phyloP scores from a whole-genome alignment of 1,140 invertebrate species.

The Caerostris extrusa region DNA sequence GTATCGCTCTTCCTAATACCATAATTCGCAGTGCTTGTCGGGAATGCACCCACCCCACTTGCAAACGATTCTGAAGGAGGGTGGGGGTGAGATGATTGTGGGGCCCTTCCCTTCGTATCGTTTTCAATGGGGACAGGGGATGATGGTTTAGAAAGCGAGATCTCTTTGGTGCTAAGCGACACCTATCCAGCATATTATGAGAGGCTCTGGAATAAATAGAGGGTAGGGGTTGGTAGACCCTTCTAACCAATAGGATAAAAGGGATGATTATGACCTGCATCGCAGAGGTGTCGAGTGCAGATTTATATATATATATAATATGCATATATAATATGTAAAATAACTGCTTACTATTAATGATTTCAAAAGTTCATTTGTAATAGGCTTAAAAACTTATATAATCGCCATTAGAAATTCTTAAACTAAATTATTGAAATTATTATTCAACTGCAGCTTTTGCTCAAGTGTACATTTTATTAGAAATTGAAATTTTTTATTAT shows the following conservation, averaged over 20 bases:
- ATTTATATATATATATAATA: too few relatives aligned
- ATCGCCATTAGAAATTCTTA: too few relatives aligned
- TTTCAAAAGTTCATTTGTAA: too few relatives aligned
- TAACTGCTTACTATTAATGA: too few relatives aligned
- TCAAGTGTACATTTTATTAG: too few relatives aligned
- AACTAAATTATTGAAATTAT: too few relatives aligned
- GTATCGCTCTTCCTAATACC: not conserved
- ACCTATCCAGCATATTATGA: not conserved
- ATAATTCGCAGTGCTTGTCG: not conserved
- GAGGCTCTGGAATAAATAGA: not conserved
- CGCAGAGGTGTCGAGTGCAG: not conserved
- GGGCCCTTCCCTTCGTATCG: not conserved
- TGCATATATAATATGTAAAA: too few relatives aligned
- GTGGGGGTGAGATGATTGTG: not conserved
- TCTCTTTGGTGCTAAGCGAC: not conserved
- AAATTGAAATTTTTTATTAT: too few relatives aligned
- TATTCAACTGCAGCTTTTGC: too few relatives aligned
- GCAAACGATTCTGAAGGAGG: not conserved
- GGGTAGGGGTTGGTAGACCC: not conserved
- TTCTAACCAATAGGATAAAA: not conserved
- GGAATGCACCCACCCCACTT: not conserved
- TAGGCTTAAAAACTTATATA: too few relatives aligned
- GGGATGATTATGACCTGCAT: not conserved
- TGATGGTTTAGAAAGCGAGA: not conserved
- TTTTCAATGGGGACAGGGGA: not conserved